These are phyloP conservation scores for Podabrus alpinus DNA, from an alignment of 2,888 invertebrate genomes.

Conservation along the genomic window DNA sequence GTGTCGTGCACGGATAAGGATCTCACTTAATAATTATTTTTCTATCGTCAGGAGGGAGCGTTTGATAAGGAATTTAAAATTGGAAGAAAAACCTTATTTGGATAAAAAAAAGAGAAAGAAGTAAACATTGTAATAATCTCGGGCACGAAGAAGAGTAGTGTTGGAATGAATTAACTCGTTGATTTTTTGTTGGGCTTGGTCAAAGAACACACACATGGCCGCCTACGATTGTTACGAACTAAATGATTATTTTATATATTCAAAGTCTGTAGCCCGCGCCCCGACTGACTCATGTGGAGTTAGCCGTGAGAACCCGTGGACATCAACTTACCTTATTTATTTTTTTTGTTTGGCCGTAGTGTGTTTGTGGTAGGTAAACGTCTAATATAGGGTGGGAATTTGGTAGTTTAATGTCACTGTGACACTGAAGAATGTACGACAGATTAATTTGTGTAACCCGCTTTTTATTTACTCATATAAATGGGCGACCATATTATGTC, in stretches of 20 bases:
- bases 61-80: neutral
- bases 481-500: conserved; percentile 11
- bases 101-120: neutral
- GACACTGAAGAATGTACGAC: conserved; percentile 38
- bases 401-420: conserved; percentile 32
- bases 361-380: conserved; percentile 38
- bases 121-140: neutral
- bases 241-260: conserved; percentile 45
- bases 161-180: conserved; percentile 35
- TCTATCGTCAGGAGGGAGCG: neutral
- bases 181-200: conserved; percentile 39
- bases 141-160: conserved; percentile 13
- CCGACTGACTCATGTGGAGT: conserved; percentile 59
- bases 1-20: neutral
- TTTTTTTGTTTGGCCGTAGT: conserved; percentile 38
- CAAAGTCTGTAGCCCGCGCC: conserved; percentile 63
- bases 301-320: conserved; percentile 43
- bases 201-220: conserved; percentile 42
- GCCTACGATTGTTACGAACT: conserved; percentile 42
- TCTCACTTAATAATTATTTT: neutral
- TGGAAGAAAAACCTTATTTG: neutral
- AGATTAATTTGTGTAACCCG: conserved; percentile 27
- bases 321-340: conserved; percentile 34
- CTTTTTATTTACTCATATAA: conserved; percentile 4
- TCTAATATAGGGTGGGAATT: conserved; percentile 32